A percentile compares a stretch with the other conserved stretches of the same genome.
phyloP scores from a whole-genome alignment of 2,113 vertebrate genomes.

The Sus scrofa region DNA sequence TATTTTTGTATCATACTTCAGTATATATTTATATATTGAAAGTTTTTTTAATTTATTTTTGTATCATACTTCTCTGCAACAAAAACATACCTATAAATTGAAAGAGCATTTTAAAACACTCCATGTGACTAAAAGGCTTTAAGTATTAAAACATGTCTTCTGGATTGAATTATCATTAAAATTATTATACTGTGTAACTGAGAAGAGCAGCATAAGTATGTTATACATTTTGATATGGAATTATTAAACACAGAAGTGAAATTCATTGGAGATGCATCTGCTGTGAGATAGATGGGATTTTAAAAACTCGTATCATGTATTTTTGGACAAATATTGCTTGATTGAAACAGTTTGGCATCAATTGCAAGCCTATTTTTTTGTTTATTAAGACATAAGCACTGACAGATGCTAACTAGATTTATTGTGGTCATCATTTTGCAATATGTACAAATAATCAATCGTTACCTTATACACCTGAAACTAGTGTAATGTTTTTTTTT shows the following conservation, averaged over 20 bases:
- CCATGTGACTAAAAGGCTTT: conserved; percentile 53
- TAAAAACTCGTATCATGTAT: background rate
- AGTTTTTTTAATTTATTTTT: conserved; percentile 70
- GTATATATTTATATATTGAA: too few relatives aligned
- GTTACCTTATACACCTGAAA: background rate
- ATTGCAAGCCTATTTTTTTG: background rate
- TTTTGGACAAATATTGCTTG: background rate
- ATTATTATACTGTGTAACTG: conserved; percentile 55
- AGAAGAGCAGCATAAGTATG: conserved; percentile 47
- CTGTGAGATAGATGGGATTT: conserved; percentile 37
- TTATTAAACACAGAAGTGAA: conserved; percentile 44
- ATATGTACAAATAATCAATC: background rate
- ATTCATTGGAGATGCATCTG: conserved; percentile 41
- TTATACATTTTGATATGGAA: conserved; percentile 43
- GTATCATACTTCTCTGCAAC: conserved; percentile 58
- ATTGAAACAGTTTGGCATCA: conserved; percentile 22
- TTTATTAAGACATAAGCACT: conserved; percentile 44
- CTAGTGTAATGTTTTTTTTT: too few relatives aligned
- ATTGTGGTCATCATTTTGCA: background rate
- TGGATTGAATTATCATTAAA: conserved; percentile 61
- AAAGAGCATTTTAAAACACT: conserved; percentile 71
- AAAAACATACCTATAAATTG: conserved; percentile 57
- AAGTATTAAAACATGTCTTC: conserved; percentile 53
- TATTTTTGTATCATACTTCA: conserved; percentile 63
- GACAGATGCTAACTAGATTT: background rate